Evolutionary conservation across 2,888 invertebrate genomes (phyloP).

Genomic region (Macropis europaea): DNA sequence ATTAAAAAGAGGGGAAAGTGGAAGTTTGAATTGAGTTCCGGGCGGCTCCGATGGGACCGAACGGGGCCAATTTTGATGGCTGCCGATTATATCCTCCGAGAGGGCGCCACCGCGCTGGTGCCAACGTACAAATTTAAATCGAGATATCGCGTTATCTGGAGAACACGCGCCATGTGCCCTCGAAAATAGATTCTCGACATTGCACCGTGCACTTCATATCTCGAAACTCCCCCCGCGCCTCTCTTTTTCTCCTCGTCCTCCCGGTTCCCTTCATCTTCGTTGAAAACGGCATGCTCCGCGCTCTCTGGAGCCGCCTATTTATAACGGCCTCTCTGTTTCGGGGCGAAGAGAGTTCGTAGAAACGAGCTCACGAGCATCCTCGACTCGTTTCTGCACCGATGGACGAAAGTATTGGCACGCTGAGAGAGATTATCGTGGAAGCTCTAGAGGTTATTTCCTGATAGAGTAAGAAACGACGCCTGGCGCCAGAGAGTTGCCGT

Average conservation of each 20-base stretch:
- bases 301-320: constrained; percentile 46
- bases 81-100: too few relatives aligned
- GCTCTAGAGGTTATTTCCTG: not conserved
- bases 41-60: too few relatives aligned
- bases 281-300: not conserved
- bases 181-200: constrained; percentile 59
- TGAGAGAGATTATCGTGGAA: not conserved
- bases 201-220: constrained; percentile 45
- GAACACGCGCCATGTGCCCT: constrained; percentile 25
- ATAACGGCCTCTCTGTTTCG: constrained; percentile 51
- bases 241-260: not conserved
- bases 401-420: constrained; percentile 1
- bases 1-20: too few relatives aligned
- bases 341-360: constrained; percentile 42
- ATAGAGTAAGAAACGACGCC: too few relatives aligned
- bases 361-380: constrained; percentile 18
- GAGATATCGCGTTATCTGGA: constrained; percentile 38
- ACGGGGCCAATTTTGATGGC: too few relatives aligned
- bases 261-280: constrained; percentile 8
- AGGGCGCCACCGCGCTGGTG: too few relatives aligned
- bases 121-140: too few relatives aligned
- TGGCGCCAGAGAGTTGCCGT: too few relatives aligned
- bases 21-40: too few relatives aligned
- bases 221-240: constrained; percentile 3
- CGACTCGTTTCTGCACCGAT: too few relatives aligned